Base-by-base conservation (phyloP, 30 jellyfish, hydroid and myxozoan species). In the Pseudorhiza aurosa region DNA sequence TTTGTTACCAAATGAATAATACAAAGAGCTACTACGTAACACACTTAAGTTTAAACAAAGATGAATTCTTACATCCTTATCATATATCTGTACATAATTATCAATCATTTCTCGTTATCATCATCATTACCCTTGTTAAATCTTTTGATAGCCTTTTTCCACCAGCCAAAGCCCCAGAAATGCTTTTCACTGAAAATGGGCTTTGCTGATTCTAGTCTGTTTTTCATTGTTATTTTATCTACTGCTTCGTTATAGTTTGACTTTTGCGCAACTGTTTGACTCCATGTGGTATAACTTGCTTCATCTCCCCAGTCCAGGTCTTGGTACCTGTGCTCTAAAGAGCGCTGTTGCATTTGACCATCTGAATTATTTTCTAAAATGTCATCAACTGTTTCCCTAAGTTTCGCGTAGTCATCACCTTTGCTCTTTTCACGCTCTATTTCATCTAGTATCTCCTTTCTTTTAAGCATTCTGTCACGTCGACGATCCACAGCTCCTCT, bases 101-200 rank as follows among this genome's bases (percentile, higher is more conserved):
- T n/a, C 55, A 15, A 49, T 12, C 2, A 2, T 49, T 22, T 10
- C 42, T 58, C 31, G 19, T 75, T 57, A 24, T 75, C 68, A 10
- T 55, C 12, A 1, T 75, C 68, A 5, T 75, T 36, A 0, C 77
- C 68, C 21, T 75, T 40, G 17, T 18, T 8, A 8, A 80, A 25
- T 72, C 90, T 73, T 43, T 88, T 88, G 25, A 67, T 65, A 12
- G 90, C 90, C 64, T 83, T 77, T 46, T 81, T 82, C 97, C 97
- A 88, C 97, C 97, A 88, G 22, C 97, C 97, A 82, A 88, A 88
- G 3, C 97, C 97, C 97, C 97, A 88, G 51, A 88, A 88, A 63
- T 88, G 97, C 64, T 74, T 58, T 28, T 81, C 97, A 30, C 82
- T 87, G 25, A 88, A 81, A 29, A 33, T 88, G 8, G 97, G 97